A percentile compares a stretch with the other conserved stretches of the same genome.
Evolutionary conservation across 1,140 invertebrate genomes (phyloP).

Genomic region (Harpegnathos saltator): DNA sequence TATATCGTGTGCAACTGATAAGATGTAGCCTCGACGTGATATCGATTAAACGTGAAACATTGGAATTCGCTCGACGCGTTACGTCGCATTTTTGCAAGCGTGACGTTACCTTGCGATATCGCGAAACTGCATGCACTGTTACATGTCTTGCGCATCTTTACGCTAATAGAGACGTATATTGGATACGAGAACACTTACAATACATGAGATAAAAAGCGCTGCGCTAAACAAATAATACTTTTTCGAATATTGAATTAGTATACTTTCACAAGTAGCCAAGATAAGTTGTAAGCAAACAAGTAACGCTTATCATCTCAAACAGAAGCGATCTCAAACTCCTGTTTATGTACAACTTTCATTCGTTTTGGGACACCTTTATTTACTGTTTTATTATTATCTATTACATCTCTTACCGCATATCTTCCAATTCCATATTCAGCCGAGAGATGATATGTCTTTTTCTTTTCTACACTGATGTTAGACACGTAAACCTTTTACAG

Average conservation of each 20-base stretch:
- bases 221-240: not conserved
- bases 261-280: no score
- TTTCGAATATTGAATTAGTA: not conserved
- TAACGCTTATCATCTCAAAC: no score
- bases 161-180: not conserved
- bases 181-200: not conserved
- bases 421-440: no score
- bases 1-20: conserved; percentile 35
- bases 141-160: not conserved
- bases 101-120: not conserved
- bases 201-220: not conserved
- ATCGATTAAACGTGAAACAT: not conserved
- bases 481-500: not conserved
- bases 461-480: not conserved
- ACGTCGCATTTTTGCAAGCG: not conserved
- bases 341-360: no score
- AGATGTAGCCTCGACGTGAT: not conserved
- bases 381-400: no score
- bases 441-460: not conserved
- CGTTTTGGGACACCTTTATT: no score
- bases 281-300: no score
- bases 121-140: not conserved
- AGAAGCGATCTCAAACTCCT: no score
- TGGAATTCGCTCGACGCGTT: not conserved
- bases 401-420: no score